A percentile compares a stretch with the other conserved stretches of the same genome.
Evolutionary conservation across 2,113 vertebrate genomes (phyloP).

Genomic region (Polyodon spathula): DNA sequence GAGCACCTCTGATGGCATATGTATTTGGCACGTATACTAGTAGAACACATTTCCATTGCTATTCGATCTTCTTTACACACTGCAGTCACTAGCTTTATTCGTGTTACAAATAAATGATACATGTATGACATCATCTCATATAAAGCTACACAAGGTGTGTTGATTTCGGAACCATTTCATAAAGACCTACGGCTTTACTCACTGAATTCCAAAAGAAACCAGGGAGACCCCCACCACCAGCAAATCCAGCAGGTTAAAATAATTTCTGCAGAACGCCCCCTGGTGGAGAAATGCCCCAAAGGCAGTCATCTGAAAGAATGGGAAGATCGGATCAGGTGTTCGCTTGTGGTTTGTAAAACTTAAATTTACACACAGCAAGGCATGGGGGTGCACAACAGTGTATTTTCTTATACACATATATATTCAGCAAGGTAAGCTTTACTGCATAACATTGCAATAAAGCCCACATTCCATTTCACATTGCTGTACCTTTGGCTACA

Average conservation of each 20-base stretch:
- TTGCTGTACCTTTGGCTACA: no score
- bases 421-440: slow-evolving; percentile 41
- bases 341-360: not conserved
- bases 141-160: no score
- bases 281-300: slow-evolving; percentile 97
- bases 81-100: no score
- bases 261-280: slow-evolving; percentile 96
- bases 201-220: slow-evolving; percentile 97
- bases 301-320: slow-evolving; percentile 77
- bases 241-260: slow-evolving; percentile 95
- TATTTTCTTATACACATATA: no score
- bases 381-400: not conserved
- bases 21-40: no score
- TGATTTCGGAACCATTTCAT: not conserved
- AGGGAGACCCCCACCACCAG: slow-evolving; percentile 96
- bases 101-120: no score
- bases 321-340: slow-evolving; percentile 18
- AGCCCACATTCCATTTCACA: no score
- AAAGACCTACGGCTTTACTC: slow-evolving; percentile 48
- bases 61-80: no score
- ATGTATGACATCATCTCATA: no score
- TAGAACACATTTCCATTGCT: no score
- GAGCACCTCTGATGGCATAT: no score
- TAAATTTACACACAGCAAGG: not conserved
- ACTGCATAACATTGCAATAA: no score